Percentiles rank a stretch among this genome's conserved stretches.
Conservation (phyloP, 2,113 vertebrate genomes). For the Ondatra zibethicus region DNA sequence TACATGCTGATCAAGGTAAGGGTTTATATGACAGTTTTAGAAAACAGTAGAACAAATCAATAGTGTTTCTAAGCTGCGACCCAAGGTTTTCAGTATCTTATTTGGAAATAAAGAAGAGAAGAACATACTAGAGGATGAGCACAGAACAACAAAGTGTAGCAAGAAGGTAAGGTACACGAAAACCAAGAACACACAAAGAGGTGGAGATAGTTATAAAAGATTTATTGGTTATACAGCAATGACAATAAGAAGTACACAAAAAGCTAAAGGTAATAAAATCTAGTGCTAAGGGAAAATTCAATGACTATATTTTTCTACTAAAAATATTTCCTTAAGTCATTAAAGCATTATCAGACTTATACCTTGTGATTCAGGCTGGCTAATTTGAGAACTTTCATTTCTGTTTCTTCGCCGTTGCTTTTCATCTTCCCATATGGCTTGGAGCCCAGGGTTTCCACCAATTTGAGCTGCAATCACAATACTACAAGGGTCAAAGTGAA, state of each 20-base stretch:
- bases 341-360: slow-evolving; percentile 59
- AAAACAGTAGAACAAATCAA: slow-evolving; percentile 50
- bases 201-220: not conserved
- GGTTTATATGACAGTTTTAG: not conserved
- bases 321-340: not conserved
- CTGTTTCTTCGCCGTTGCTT: slow-evolving; percentile 94
- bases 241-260: not conserved
- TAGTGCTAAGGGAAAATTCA: slow-evolving; percentile 35
- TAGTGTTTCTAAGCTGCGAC: slow-evolving; percentile 4
- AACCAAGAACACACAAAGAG: not conserved
- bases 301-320: slow-evolving; percentile 14
- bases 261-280: slow-evolving; percentile 39
- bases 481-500: slow-evolving; percentile 59
- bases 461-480: slow-evolving; percentile 92
- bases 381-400: slow-evolving; percentile 93
- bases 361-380: slow-evolving; percentile 94
- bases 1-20: not conserved
- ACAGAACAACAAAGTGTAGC: not conserved
- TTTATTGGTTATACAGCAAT: not conserved
- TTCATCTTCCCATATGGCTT: slow-evolving; percentile 99
- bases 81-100: not conserved
- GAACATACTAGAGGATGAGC: not conserved
- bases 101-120: slow-evolving; percentile 17
- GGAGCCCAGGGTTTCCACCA: slow-evolving; percentile 96
- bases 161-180: not conserved